A percentile compares a stretch with the other conserved stretches of the same genome.
Evolutionary conservation across 2,797 vertebrate species (phyloP).

Genomic region (Eremophila alpestris): DNA sequence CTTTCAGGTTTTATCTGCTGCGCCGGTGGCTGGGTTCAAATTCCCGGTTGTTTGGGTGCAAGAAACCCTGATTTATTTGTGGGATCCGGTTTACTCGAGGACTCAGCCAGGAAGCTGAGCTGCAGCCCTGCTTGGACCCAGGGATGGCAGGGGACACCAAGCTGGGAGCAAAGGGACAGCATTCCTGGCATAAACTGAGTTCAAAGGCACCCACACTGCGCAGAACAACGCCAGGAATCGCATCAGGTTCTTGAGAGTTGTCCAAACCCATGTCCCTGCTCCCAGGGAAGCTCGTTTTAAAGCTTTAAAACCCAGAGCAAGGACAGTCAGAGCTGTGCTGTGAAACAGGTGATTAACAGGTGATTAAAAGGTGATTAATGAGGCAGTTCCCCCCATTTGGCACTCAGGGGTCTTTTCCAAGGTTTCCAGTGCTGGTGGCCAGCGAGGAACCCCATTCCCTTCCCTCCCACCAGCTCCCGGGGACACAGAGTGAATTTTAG

Average conservation of each 20-base stretch:
- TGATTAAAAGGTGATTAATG: not conserved
- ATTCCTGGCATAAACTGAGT: fast-evolving
- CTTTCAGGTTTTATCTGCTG: not conserved
- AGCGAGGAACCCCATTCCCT: fast-evolving
- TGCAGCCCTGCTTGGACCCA: not conserved
- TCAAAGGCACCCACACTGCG: not conserved
- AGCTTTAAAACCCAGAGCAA: not conserved
- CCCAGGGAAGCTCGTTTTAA: too few relatives aligned
- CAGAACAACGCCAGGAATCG: not conserved
- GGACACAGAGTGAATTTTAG: not conserved
- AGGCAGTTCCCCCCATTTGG: fast-evolving
- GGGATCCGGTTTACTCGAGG: fast-evolving
- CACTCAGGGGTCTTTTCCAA: fast-evolving
- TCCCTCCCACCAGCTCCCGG: not conserved
- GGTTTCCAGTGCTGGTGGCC: fast-evolving
- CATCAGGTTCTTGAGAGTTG: not conserved
- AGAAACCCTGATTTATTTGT: not conserved
- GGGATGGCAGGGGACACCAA: not conserved
- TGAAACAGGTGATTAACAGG: not conserved
- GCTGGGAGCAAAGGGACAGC: not conserved
- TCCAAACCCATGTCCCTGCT: not conserved
- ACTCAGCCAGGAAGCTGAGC: not conserved
- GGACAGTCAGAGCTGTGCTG: not conserved
- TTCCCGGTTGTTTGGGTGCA: not conserved
- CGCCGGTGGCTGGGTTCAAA: not conserved